A percentile compares a stretch with the other conserved stretches of the same genome.
phyloP scores from a whole-genome alignment of 2,113 vertebrate species.

The Tapirus terrestris region DNA sequence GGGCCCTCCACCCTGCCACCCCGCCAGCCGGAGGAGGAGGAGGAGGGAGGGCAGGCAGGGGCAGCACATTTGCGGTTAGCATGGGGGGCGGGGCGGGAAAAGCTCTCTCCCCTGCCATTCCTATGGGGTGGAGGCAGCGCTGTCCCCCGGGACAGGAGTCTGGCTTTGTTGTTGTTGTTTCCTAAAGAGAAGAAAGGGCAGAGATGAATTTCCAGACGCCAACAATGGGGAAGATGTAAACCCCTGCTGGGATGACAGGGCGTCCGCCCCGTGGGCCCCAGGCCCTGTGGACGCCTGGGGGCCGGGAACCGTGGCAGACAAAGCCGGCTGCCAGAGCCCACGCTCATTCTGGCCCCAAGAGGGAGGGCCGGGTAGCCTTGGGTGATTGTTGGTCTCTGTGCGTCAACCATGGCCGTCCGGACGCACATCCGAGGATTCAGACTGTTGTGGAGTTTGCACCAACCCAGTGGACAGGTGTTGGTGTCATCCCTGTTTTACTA shows the following conservation, averaged over 20 bases:
- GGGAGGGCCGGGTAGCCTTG: not conserved
- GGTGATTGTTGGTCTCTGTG: not conserved
- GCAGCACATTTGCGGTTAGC: slow-evolving; percentile 75
- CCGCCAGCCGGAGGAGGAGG: not conserved
- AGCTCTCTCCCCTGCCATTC: slow-evolving; percentile 61
- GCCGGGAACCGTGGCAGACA: not conserved
- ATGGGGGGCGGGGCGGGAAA: slow-evolving; percentile 27
- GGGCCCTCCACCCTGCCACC: not conserved
- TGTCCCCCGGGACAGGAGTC: slow-evolving; percentile 53
- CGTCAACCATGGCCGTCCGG: not conserved
- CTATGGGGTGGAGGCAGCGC: not conserved
- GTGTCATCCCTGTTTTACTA: not conserved
- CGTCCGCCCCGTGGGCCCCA: slow-evolving; percentile 17
- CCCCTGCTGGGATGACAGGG: slow-evolving; percentile 60
- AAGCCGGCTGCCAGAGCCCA: not conserved
- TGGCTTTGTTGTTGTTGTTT: slow-evolving; percentile 62
- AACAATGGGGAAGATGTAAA: slow-evolving; percentile 71
- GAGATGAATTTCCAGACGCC: not conserved
- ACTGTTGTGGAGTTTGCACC: not conserved
- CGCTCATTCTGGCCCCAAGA: not conserved
- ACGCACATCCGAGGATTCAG: not conserved
- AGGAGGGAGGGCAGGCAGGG: not conserved
- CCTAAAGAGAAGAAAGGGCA: slow-evolving; percentile 79
- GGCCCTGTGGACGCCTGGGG: not conserved
- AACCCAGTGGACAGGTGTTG: not conserved